A percentile compares a stretch with the other conserved stretches of the same genome.
Conservation (phyloP, 2,888 invertebrate genomes). For the Periphyllus acericola region DNA sequence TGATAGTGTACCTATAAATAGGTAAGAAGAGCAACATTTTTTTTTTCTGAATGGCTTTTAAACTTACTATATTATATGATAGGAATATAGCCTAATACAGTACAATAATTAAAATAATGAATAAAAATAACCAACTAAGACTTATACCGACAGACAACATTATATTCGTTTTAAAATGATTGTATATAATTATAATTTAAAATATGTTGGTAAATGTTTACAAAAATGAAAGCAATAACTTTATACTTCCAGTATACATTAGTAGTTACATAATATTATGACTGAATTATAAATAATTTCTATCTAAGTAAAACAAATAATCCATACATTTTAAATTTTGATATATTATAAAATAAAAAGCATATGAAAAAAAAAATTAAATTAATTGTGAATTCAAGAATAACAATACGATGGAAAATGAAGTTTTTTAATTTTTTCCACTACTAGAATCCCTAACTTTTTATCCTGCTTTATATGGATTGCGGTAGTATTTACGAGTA, state of each 20-base stretch:
- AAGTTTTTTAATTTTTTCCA: neutral
- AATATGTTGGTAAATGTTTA: too few relatives aligned
- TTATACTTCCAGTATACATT: too few relatives aligned
- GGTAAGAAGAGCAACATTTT: neutral
- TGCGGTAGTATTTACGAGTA: neutral
- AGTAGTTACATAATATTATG: too few relatives aligned
- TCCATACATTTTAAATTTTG: too few relatives aligned
- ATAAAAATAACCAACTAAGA: too few relatives aligned
- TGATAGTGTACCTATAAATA: neutral
- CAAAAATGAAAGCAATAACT: too few relatives aligned
- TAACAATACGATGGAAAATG: neutral
- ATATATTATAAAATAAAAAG: too few relatives aligned
- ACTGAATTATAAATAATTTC: too few relatives aligned
- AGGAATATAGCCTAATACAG: neutral
- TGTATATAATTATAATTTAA: too few relatives aligned
- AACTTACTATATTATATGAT: neutral
- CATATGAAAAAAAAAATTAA: neutral
- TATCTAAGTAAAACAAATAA: too few relatives aligned
- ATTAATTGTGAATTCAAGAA: neutral
- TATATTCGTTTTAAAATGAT: too few relatives aligned
- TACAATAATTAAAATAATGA: neutral
- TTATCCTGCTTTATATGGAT: neutral
- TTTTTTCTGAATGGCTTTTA: neutral
- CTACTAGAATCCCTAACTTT: neutral
- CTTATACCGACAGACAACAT: too few relatives aligned